Percentiles rank a stretch among this genome's conserved stretches.
These are phyloP conservation scores for Phacellophora camtschatica DNA, from an alignment of 30 jellyfish, hydroid and myxozoan genomes.

Conservation along the genomic window DNA sequence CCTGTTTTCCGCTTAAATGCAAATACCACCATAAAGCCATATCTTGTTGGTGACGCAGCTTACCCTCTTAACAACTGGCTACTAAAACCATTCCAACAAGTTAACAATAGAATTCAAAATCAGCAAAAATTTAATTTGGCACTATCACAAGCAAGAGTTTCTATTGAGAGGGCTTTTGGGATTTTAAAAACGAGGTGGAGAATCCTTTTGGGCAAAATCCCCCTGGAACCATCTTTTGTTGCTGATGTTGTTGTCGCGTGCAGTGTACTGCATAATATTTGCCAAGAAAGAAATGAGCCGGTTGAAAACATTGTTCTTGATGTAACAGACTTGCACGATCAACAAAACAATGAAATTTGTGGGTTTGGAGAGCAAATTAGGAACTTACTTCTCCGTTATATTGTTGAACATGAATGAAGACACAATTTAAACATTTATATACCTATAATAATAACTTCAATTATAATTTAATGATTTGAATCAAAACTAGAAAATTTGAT, in stretches of 20 bases:
- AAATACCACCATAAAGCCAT: background rate
- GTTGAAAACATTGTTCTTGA: background rate
- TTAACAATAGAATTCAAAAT: background rate
- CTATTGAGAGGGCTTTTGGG: constrained; percentile 24
- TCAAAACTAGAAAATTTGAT: no score
- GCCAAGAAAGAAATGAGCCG: constrained; percentile 21
- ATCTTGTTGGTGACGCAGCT: constrained; percentile 20
- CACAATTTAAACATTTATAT: background rate
- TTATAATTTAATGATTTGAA: no score
- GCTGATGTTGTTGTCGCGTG: constrained; percentile 19
- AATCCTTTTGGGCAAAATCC: background rate
- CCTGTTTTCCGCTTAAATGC: constrained; percentile 2
- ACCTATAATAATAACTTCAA: no score
- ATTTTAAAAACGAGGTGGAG: constrained; percentile 12
- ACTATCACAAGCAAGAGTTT: constrained; percentile 15
- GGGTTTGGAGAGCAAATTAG: background rate
- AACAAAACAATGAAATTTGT: background rate
- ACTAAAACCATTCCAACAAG: constrained; percentile 9
- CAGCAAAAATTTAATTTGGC: constrained; percentile 1
- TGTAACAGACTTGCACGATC: background rate
- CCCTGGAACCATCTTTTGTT: background rate
- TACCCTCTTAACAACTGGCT: constrained; percentile 22
- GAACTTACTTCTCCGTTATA: background rate
- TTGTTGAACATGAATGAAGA: background rate
- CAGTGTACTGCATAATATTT: constrained; percentile 5